Conservation (phyloP, 2,113 vertebrate genomes). For the Nyctereutes procyonoides region DNA sequence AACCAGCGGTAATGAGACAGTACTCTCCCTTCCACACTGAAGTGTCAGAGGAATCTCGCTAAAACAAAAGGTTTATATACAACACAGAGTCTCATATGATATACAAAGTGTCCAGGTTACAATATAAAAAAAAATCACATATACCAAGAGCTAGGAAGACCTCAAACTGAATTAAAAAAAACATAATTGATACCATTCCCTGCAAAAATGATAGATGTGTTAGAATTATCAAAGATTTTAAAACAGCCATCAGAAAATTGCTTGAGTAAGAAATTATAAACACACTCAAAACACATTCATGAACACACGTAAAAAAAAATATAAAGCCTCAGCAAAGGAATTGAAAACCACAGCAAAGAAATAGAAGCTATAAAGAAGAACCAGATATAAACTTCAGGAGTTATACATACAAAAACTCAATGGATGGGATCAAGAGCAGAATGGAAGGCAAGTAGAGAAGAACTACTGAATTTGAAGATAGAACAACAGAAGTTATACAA, state of each 20-base stretch:
- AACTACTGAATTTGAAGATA: neutral
- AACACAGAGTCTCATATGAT: neutral
- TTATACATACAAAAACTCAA: neutral
- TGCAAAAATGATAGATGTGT: neutral
- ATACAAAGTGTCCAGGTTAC: neutral
- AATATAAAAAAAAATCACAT: neutral
- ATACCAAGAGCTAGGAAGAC: neutral
- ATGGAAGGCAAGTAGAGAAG: neutral
- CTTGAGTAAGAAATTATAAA: neutral
- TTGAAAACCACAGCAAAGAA: neutral
- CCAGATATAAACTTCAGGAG: neutral
- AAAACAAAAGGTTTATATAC: neutral
- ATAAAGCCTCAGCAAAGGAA: neutral
- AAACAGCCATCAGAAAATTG: neutral
- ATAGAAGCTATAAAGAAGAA: neutral
- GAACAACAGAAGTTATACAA: neutral
- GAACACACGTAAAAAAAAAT: neutral
- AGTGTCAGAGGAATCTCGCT: neutral
- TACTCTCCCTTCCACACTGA: neutral
- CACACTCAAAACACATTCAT: neutral
- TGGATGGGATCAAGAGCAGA: neutral
- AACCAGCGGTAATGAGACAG: neutral
- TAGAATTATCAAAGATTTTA: neutral
- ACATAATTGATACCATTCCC: neutral
- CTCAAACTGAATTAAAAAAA: neutral